These are phyloP conservation scores for Scaeva pyrastri DNA, from an alignment of 2,888 invertebrate species.

Conservation along the genomic window DNA sequence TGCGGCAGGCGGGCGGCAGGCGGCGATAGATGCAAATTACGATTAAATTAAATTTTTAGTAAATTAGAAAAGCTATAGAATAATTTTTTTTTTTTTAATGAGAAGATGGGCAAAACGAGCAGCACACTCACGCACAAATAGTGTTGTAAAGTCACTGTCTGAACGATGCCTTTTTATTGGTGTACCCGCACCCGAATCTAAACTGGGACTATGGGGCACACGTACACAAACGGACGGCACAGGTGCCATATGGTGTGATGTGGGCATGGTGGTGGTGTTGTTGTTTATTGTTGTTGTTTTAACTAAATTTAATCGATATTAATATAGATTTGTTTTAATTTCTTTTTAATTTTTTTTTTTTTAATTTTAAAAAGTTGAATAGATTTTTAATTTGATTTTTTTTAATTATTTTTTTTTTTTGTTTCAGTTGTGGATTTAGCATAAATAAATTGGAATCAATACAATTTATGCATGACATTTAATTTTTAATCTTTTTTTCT, in stretches of 20 bases:
- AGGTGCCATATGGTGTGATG: constrained; percentile 80
- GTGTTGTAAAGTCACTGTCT: constrained; percentile 84
- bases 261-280: constrained; percentile 79
- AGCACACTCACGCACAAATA: constrained; percentile 84
- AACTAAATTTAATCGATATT: constrained; percentile 78
- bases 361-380: neutral
- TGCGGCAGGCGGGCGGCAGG: no score
- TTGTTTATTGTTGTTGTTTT: constrained; percentile 80
- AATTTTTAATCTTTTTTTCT: no score
- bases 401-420: neutral
- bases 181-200: constrained; percentile 82
- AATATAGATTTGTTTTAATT: constrained; percentile 68
- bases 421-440: constrained; percentile 45
- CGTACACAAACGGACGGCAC: constrained; percentile 84
- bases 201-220: constrained; percentile 84
- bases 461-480: no score
- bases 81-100: constrained; percentile 26
- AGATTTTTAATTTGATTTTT: neutral
- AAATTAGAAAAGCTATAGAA: constrained; percentile 26
- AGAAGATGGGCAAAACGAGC: constrained; percentile 69
- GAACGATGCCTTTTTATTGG: constrained; percentile 84
- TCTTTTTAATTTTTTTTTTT: constrained; percentile 10
- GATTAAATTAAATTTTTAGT: neutral
- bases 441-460: neutral
- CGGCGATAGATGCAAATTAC: neutral